Evolutionary conservation across 1,140 invertebrate genomes (phyloP).

Genomic region (Aphelenchoides avenae): DNA sequence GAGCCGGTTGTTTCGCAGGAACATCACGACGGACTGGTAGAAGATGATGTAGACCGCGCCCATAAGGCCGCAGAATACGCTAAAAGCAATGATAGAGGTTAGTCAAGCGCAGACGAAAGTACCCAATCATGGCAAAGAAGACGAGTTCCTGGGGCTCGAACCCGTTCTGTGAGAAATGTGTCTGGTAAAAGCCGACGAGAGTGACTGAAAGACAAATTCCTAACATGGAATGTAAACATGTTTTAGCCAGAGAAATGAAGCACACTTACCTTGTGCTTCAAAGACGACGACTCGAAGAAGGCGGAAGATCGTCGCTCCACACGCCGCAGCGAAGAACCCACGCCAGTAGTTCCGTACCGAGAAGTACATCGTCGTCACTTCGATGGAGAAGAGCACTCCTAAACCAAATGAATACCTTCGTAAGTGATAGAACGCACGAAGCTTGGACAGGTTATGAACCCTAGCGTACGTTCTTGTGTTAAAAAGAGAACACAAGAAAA

Average conservation of each 20-base stretch:
- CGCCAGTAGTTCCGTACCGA: conserved; percentile 97
- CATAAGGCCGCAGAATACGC: conserved; percentile 50
- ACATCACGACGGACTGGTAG: conserved; percentile 50
- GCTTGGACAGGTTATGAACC: too few species aligned
- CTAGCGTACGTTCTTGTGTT: too few species aligned
- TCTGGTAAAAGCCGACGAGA: conserved; percentile 88
- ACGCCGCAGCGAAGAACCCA: conserved; percentile 94
- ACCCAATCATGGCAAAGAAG: conserved; percentile 86
- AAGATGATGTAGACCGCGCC: conserved; percentile 51
- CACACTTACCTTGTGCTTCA: conserved; percentile 44
- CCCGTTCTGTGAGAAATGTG: conserved; percentile 87
- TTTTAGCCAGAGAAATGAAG: too few species aligned
- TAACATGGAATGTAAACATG: too few species aligned
- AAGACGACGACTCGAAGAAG: conserved; percentile 62
- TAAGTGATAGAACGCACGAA: conserved; percentile 92
- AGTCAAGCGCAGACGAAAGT: too few species aligned
- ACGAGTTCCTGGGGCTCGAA: conserved; percentile 95
- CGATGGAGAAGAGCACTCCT: too few species aligned
- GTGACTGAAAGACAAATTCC: conserved; percentile 69
- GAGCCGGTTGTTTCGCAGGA: conserved; percentile 49
- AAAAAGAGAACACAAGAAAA: too few species aligned
- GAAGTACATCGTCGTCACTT: conserved; percentile 97
- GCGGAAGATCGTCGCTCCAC: conserved; percentile 88
- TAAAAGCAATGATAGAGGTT: too few species aligned
- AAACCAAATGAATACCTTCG: too few species aligned